phyloP scores from a whole-genome alignment of 2,113 vertebrate genomes.

The Pseudois nayaur region DNA sequence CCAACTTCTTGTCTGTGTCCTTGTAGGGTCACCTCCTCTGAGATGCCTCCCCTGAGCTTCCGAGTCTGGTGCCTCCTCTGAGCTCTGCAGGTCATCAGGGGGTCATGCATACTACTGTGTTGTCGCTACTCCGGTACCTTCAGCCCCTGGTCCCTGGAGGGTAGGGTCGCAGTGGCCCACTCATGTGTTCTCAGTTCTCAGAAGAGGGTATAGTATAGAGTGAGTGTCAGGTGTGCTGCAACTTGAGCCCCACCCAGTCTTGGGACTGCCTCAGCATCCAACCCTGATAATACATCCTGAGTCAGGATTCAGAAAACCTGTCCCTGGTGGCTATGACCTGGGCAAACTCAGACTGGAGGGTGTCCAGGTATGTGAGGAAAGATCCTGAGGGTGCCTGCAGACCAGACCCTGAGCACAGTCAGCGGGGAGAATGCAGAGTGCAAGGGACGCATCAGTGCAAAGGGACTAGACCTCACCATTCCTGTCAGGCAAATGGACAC shows the following conservation, averaged over 20 bases:
- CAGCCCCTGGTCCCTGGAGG: background rate
- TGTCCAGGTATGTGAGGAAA: background rate
- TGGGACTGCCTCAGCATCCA: background rate
- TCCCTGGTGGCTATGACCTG: background rate
- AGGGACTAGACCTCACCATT: background rate
- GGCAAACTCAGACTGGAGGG: background rate
- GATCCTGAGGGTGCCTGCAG: background rate
- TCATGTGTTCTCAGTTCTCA: background rate
- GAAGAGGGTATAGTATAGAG: no score
- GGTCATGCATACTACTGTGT: background rate
- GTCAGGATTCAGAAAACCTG: background rate
- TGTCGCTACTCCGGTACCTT: rapidly evolving
- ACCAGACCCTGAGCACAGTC: background rate
- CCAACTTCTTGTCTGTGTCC: background rate
- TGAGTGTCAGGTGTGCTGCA: no score
- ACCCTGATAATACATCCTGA: no score
- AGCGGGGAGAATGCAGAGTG: background rate
- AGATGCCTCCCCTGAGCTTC: background rate
- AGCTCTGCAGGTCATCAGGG: background rate
- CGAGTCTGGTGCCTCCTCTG: background rate
- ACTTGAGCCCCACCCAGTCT: background rate
- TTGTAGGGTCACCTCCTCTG: background rate
- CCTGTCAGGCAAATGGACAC: background rate
- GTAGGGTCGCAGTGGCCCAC: no score
- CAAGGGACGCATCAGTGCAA: background rate